These are phyloP conservation scores for Phrynocephalus versicolor DNA, from an alignment of 2,113 vertebrate genomes.

Conservation along the genomic window DNA sequence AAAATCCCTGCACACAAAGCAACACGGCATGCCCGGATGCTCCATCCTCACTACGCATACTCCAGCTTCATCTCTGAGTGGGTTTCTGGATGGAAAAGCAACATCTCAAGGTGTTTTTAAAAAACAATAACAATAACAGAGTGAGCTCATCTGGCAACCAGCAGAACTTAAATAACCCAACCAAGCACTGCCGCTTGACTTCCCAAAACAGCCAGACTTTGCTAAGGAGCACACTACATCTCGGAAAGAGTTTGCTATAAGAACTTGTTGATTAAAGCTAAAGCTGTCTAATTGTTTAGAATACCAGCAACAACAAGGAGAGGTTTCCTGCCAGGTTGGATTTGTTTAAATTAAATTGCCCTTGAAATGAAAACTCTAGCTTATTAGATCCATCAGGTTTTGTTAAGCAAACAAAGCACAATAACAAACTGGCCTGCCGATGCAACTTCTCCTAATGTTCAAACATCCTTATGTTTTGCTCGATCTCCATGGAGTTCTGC, in stretches of 20 bases:
- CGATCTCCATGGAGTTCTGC: slow-evolving; percentile 2
- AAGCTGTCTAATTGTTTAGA: slow-evolving; percentile 15
- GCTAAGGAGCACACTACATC: not conserved
- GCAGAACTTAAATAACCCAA: slow-evolving; percentile 32
- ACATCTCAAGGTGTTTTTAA: not conserved
- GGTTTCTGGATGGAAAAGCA: slow-evolving; percentile 26
- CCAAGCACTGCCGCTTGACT: slow-evolving; percentile 26
- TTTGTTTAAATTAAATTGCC: slow-evolving; percentile 36
- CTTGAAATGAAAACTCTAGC: slow-evolving; percentile 30
- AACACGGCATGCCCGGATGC: not conserved
- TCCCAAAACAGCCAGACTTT: not conserved
- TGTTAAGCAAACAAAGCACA: slow-evolving; percentile 6
- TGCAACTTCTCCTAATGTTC: slow-evolving; percentile 15
- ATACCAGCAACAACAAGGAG: not conserved
- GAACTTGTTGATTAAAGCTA: slow-evolving; percentile 15
- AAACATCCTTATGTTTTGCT: not conserved
- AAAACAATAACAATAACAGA: slow-evolving; percentile 20
- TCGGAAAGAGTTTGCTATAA: slow-evolving; percentile 26
- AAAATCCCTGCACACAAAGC: not conserved
- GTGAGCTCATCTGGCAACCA: slow-evolving; percentile 4
- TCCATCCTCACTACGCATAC: not conserved
- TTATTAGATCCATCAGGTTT: slow-evolving; percentile 26
- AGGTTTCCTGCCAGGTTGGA: slow-evolving; percentile 6
- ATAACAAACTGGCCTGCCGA: slow-evolving; percentile 1
- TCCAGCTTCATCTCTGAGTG: not conserved